Base-by-base conservation (phyloP, 1,140 invertebrate genomes). In the Drosophila burlai region DNA sequence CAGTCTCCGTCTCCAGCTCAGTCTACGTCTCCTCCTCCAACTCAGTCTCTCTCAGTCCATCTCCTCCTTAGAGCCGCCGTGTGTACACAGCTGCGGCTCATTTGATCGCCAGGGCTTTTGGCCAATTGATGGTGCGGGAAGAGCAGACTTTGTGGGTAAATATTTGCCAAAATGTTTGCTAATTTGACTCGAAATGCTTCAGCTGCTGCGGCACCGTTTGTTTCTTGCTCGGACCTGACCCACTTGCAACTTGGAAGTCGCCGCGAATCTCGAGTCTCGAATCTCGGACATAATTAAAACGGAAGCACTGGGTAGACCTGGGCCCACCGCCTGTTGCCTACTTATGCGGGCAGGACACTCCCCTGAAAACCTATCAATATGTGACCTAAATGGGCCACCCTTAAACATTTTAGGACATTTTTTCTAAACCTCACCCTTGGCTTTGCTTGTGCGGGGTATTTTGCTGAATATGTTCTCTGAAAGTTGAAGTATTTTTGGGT, bases 121-220 rank as follows among this genome's bases (percentile, higher is more conserved):
- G 80, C 66, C 83, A 86, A 87, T 87, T 87, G 81, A 66, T 61
- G 58, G 31, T 49, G 62, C 21, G 34, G 50, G n/a, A 24, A 43
- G 61, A 26, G 61, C 11, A 55, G 77, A 80, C 71, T 89, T 80
- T 89, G 73, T 64, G 74, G 60, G 78, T 65, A 84, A 87, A 87
- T 87, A 87, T 87, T 89, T 87, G 77, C 77, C 87, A 84, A 89
- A 87, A 87, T 87, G 80, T 89, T 89, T 87, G 84, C 84, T 87
- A 89, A 87, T 87, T 87, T 89, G 66, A 83, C 83, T 86, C 60
- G 50, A 86, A 58, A 69, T 68, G 46, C 62, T 58, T 16, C 60
- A 52, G 60, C 24, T 38, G 61, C 21, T 62, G 2, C n/a, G 36
- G 24, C 29, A 11, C 45, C 24, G 24, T 62, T 50, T 68, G 46